phyloP scores from a whole-genome alignment of 2,797 vertebrate genomes.

The Brachyrhaphis roseni region DNA sequence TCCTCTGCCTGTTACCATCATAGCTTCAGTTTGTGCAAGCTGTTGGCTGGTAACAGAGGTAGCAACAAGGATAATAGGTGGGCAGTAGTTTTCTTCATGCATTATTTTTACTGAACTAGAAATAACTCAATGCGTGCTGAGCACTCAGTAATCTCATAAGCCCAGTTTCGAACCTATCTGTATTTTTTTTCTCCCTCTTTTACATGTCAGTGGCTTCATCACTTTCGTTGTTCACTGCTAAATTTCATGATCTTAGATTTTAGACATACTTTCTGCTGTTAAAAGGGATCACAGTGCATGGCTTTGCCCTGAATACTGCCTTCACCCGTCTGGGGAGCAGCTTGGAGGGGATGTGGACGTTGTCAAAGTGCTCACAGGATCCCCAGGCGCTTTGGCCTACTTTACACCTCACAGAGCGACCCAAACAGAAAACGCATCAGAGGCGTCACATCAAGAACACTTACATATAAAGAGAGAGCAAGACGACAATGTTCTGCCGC shows the following conservation, averaged over 20 bases:
- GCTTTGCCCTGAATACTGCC: constrained; percentile 65
- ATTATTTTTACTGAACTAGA: constrained; percentile 13
- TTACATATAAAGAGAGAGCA: neutral
- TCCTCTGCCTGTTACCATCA: constrained; percentile 11
- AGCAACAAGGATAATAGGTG: constrained; percentile 18
- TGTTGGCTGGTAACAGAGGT: constrained; percentile 47
- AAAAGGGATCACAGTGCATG: constrained; percentile 29
- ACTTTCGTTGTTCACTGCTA: neutral
- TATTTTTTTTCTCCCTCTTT: neutral
- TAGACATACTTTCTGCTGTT: constrained; percentile 17
- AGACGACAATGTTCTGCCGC: neutral
- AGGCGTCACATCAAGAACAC: neutral
- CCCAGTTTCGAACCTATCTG: neutral
- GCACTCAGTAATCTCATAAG: neutral
- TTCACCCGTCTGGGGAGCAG: constrained; percentile 57
- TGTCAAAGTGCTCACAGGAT: constrained; percentile 59
- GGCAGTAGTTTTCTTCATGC: constrained; percentile 3
- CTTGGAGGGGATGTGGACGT: constrained; percentile 61
- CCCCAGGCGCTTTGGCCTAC: constrained; percentile 71
- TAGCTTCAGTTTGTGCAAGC: constrained; percentile 28
- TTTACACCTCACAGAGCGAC: constrained; percentile 49
- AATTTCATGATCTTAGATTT: constrained; percentile 1
- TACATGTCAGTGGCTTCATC: neutral
- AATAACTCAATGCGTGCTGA: neutral
- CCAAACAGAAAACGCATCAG: constrained; percentile 34